These are phyloP conservation scores for Pteropus rufus DNA, from an alignment of 2,797 vertebrate species.

Conservation along the genomic window DNA sequence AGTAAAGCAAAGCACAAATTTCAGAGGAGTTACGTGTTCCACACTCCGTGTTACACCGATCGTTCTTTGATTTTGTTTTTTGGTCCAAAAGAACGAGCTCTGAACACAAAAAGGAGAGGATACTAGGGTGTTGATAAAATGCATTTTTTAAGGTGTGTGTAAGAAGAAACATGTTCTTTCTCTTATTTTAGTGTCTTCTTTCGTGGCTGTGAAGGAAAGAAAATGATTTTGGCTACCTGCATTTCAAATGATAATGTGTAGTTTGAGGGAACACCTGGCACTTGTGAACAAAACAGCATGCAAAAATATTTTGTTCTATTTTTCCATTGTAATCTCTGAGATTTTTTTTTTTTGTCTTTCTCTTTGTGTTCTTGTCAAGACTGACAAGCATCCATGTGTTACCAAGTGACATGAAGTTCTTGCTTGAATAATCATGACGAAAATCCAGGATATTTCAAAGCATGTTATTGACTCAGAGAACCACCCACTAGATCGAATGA, in stretches of 20 bases:
- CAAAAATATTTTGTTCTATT: constrained; percentile 43
- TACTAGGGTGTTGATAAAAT: neutral
- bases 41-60: neutral
- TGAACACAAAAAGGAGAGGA: neutral
- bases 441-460: constrained; percentile 70
- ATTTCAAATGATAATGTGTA: neutral
- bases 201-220: neutral
- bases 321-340: constrained; percentile 12
- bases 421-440: constrained; percentile 71
- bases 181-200: constrained; percentile 7
- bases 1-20: constrained; percentile 26
- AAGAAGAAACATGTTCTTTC: neutral
- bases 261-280: neutral
- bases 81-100: neutral
- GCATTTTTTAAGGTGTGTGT: neutral
- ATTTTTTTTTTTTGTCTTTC: neutral
- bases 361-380: constrained; percentile 68
- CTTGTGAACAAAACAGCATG: constrained; percentile 33
- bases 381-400: constrained; percentile 59
- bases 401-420: constrained; percentile 67
- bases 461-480: constrained; percentile 46
- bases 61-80: neutral
- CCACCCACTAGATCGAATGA: constrained; percentile 49
- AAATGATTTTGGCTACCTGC: neutral
- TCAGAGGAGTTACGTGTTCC: neutral